Evolutionary conservation across 2,797 vertebrate species (phyloP), one percentile per base, ranked within the genome.

Genomic region (Acanthopagrus latus): DNA sequence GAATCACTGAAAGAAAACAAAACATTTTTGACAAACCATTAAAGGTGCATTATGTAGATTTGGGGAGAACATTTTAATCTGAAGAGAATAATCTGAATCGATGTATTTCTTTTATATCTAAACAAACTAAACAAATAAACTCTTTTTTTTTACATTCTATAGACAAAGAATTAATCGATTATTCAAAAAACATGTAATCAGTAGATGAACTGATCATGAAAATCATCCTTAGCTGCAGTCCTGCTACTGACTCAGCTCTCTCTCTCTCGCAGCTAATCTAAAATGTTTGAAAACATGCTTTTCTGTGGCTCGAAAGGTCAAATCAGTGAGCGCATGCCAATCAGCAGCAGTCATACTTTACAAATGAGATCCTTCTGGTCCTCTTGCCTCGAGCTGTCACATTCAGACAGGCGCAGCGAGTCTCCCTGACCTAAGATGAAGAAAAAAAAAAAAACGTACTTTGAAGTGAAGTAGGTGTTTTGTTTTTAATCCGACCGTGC

Each of bases 391-490:
- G 74, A 23, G 20, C 33, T 66, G 59, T 73, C 64, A 67, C 13
- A 14, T 64, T 41, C 10, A 55, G 18, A 50, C 11, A n/a, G 18
- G 44, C 10, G 17, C 27, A 44, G 23, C 2, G 23, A 33, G 23
- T 71, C 41, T 72, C 33, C 3, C 25, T 7, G 20, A 47, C 29
- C 46, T n/a, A 64, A 68, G 43, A 67, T 41, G 27, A 27, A 27
- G 17, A 16, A 13, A 9, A 11, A 47, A 33, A 44, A 62, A 20
- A 16, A 29, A 21, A 20, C 6, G 33, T 27, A 25, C 64, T 76
- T 68, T 69, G 47, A 81, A 71, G 66, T 72, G 74, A 71, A 63
- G 46, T 44, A 52, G 20, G 18, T 60, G 51, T 76, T 78, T 70
- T 50, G 70, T 76, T 71, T 80, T 71, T 71, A 14, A 74, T 71